These are phyloP conservation scores for Falco berigora DNA, from an alignment of 2,797 vertebrate species.

Conservation along the genomic window DNA sequence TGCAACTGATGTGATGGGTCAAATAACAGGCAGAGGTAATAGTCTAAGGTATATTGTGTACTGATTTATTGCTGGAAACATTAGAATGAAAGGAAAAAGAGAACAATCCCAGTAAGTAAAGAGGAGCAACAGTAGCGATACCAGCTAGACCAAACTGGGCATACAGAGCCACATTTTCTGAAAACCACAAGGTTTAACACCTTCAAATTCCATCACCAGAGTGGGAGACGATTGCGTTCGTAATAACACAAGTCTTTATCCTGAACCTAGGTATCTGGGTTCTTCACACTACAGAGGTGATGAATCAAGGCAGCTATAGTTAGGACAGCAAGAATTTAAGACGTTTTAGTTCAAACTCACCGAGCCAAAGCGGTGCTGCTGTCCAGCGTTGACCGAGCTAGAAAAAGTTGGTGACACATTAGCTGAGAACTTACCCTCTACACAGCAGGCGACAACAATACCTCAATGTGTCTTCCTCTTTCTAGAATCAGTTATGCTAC, in stretches of 20 bases:
- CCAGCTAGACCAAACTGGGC: neutral
- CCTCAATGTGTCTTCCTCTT: neutral
- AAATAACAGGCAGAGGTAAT: neutral
- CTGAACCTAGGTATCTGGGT: neutral
- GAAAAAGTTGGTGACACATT: neutral
- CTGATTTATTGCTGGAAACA: neutral
- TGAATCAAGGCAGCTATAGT: neutral
- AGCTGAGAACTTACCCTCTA: neutral
- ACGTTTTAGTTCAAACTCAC: constrained; percentile 8
- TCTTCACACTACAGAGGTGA: neutral
- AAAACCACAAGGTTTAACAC: neutral
- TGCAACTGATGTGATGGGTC: neutral
- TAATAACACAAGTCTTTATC: neutral
- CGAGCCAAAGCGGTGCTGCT: neutral
- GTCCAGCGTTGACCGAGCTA: neutral
- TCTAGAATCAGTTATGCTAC: neutral
- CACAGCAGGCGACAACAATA: neutral
- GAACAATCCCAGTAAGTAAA: neutral
- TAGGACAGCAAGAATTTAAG: neutral
- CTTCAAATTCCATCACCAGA: neutral
- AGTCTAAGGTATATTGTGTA: neutral
- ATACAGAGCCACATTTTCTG: neutral
- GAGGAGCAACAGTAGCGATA: neutral
- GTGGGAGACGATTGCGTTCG: accelerated
- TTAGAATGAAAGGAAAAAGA: neutral